Base-by-base conservation (phyloP, 1,140 invertebrate species). In the Aricia agestis region DNA sequence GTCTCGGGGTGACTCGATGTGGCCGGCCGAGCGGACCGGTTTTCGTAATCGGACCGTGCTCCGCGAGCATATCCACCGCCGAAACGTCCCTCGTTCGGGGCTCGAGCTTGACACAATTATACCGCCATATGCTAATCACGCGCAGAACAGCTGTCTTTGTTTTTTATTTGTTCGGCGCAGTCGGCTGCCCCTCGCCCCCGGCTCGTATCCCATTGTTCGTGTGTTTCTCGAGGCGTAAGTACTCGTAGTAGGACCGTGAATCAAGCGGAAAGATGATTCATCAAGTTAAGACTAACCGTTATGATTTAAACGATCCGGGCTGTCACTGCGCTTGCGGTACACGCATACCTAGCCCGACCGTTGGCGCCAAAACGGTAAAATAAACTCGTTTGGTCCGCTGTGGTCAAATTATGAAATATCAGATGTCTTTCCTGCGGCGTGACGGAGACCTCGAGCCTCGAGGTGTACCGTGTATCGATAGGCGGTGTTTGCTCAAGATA, bases 221-320 rank as follows among this genome's bases (percentile, higher is more conserved):
- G 32, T 42, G 36, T 19, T 25, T 31, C 41, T 32, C 41, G 73
- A 57, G 36, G 31, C 41, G 52, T n/a, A n/a, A n/a, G n/a, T 66
- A 42, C 36, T 36, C 36, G 25, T 36, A 36, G 42, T 73, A 69
- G 58, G 42, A 67, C 66, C 70, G 79, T 86, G 86, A 87, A 85
- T 87, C 84, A 82, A 80, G 82, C 87, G 86, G 85, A 89, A 87
- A 88, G 83, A 86, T 90, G 88, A 90, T 79, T 90, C 88, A 90
- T 78, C 80, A 82, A 82, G 79, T 80, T 81, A 82, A 87, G 85
- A 87, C 19, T 61, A 86, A 89, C 86, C 84, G 88, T 90, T 90
- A 90, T 86, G 83, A 86, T 89, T 88, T 86, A 85, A 89, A 89
- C 87, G 84, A 84, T 79, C 81, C 83, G 85, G 85, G 84, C 82